Base-by-base conservation (phyloP, 2,797 vertebrate species). In the Falco rusticolus region DNA sequence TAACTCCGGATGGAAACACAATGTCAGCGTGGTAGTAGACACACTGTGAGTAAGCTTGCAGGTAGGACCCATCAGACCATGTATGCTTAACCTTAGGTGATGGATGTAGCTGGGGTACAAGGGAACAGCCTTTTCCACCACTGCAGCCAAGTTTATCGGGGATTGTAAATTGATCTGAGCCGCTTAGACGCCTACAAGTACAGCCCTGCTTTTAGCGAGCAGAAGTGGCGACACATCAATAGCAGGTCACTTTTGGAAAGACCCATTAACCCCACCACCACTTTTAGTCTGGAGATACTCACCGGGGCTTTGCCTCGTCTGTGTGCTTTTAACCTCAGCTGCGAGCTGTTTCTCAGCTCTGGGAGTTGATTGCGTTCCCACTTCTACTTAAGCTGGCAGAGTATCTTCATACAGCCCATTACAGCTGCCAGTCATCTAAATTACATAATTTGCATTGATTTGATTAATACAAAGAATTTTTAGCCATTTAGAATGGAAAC, bases 231-330 rank as follows among this genome's bases (percentile, higher is more conserved):
- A 11, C 2, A 6, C n/a, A 29, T 22, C 53, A 66, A 17, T 6
- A 69, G 31, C 28, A 74, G 11, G 31, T n/a, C 50, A 64, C 6
- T 53, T 76, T 75, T 50, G 43, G 45, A 78, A 85, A 87, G 64
- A 39, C 47, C 13, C 41, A 17, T 68, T 80, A 90, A 34, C 6
- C 2, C 4, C 34, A 2, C 10, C 24, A 1, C 10, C 31, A 9
- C 7, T 8, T 3, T 53, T 29, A 37, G 19, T 20, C 31, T n/a
- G 5, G 59, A 48, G 59, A 25, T 60, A 8, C 21, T 54, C 71
- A 31, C 4, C 0, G 0, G 41, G 50, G 16, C 11, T 24, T 72
- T 68, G 24, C 47, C 50, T 34, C 5, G 0, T 45, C 39, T 45
- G 50, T 19, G 18, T 34, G 66, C 70, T 74, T 75, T 90, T 72